Base-by-base conservation (phyloP, 2,113 vertebrate species). In the Epinephelus fuscoguttatus region DNA sequence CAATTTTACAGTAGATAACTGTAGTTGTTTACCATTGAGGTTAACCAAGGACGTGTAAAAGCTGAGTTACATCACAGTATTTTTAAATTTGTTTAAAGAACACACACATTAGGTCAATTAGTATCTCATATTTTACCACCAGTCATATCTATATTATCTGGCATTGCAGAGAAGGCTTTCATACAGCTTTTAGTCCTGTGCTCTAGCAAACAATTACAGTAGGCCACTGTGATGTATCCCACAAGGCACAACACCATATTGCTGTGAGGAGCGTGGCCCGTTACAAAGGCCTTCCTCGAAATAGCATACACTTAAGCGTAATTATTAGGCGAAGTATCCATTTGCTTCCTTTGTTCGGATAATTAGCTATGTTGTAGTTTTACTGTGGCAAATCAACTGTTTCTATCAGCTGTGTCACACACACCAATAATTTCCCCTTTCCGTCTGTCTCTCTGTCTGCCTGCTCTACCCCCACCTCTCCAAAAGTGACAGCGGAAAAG, bases 281-380 rank as follows among this genome's bases (percentile, higher is more conserved):
- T 47, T 14, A 33, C 42, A 3, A 19, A 37, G 37, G 42, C 50
- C 55, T 55, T 4, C 30, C 52, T 71, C 19, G 50, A 30, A 63
- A 60, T 53, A 49, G 17, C 14, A 4, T 55, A 49, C 19, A 49
- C 47, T 73, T 70, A 25, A 21, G 64, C 10, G 4, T 75, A 64
- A 75, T 76, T 80, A 56, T 40, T 13, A 33, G 50, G 47, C 60
- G 7, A 42, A 3, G 3, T 64, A 17, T 19, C 73, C 53, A 78
- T 81, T 64, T 82, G 56, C 64, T 45, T 50, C 45, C 60, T 56
- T 86, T 78, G 52, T 76, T 69, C 4, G 21, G 15, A 55, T 84
- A 78, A 86, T 86, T 64, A 66, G 17, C 49, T 62, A 17, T 61
- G 23, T 67, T 86, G 40, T 75, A 21, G 27, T 53, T 57, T 70